Percentiles rank a stretch among this genome's conserved stretches.
phyloP scores from a whole-genome alignment of 2,113 vertebrate species.

The Dasyprocta punctata region DNA sequence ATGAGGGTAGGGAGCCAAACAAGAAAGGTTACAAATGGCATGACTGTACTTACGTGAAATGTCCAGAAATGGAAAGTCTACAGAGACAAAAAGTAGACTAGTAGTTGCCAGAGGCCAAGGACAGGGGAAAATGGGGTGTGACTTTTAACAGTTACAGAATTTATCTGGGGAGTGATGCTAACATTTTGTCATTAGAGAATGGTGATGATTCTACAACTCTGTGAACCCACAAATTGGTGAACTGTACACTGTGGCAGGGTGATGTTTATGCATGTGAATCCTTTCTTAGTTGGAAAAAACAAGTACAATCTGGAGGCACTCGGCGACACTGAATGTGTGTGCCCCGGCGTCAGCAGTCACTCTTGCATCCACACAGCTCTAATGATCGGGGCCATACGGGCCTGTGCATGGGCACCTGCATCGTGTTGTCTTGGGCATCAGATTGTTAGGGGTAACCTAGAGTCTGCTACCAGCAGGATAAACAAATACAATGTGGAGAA shows the following conservation, averaged over 20 bases:
- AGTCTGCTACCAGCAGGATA: neutral
- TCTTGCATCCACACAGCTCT: neutral
- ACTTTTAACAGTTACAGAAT: neutral
- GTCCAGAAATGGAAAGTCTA: neutral
- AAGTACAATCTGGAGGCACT: constrained; percentile 46
- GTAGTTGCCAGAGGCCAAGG: neutral
- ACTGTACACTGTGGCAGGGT: neutral
- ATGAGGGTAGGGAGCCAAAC: neutral
- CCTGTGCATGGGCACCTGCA: neutral
- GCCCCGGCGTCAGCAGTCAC: neutral
- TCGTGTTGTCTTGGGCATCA: neutral
- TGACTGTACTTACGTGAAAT: neutral
- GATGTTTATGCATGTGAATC: neutral
- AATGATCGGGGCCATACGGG: neutral
- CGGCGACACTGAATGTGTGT: neutral
- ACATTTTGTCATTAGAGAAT: neutral
- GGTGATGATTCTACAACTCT: neutral
- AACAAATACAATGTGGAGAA: neutral
- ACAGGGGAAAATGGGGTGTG: neutral
- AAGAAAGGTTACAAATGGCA: neutral
- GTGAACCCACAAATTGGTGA: neutral
- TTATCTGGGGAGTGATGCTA: neutral
- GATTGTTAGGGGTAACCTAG: neutral
- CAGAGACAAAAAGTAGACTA: neutral
- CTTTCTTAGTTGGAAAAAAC: neutral